Percentiles rank a stretch among this genome's conserved stretches.
Conservation (phyloP, 2,888 invertebrate species). For the Clanis bilineata region DNA sequence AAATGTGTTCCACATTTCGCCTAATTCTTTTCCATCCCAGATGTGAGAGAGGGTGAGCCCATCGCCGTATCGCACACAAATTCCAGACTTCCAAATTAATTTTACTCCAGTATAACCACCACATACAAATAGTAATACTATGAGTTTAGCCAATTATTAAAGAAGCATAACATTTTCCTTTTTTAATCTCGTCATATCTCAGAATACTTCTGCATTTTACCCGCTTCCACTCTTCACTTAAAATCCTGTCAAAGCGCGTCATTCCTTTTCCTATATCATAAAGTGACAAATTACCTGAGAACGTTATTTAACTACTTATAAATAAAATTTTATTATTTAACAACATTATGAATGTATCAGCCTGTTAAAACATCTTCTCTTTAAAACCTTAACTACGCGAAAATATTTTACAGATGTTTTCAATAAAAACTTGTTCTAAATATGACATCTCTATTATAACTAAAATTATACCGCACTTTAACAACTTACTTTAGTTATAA, state of each 20-base stretch:
- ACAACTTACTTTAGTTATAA: no score
- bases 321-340: background rate
- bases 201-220: background rate
- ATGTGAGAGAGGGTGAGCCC: no score
- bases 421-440: background rate
- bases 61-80: no score
- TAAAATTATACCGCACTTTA: background rate
- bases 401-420: background rate
- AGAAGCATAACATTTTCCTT: no score
- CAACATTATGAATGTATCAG: background rate
- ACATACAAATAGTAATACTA: no score
- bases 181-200: background rate
- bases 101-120: no score
- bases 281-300: constrained; percentile 35
- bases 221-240: constrained; percentile 30
- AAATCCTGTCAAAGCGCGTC: constrained; percentile 19
- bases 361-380: background rate
- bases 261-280: constrained; percentile 37
- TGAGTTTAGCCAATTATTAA: no score
- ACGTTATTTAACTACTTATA: background rate
- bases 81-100: no score
- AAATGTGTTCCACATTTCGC: no score
- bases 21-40: no score
- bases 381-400: no score
- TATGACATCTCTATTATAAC: background rate